These are phyloP conservation scores for Ianthella basta DNA, from an alignment of 37 sponge, comb jelly and placozoan species.

Conservation along the genomic window DNA sequence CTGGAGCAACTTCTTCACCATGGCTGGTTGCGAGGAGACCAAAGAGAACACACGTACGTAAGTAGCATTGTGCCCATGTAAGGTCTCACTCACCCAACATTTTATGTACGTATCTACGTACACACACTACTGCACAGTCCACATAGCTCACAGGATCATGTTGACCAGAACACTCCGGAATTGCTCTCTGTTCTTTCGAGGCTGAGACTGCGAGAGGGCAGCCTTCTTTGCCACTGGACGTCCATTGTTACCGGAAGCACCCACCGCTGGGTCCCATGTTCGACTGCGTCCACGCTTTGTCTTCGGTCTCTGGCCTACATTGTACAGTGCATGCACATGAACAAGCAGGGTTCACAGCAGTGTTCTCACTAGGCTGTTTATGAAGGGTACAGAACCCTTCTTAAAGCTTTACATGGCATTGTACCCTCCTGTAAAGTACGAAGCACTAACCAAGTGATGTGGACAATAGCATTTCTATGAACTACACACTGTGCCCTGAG, in stretches of 20 bases:
- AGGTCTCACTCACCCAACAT: too few relatives aligned
- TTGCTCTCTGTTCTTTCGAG: conserved; percentile 77
- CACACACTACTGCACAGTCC: background rate
- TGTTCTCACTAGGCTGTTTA: background rate
- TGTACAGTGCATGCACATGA: background rate
- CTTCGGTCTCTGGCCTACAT: conserved; percentile 3
- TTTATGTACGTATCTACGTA: too few relatives aligned
- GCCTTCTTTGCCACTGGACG: conserved; percentile 18
- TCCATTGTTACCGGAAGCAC: background rate
- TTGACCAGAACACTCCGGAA: conserved; percentile 93
- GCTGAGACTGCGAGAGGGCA: conserved; percentile 15
- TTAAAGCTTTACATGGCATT: too few relatives aligned
- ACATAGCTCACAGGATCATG: conserved; percentile 78
- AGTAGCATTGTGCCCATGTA: too few relatives aligned
- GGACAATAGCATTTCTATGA: too few relatives aligned
- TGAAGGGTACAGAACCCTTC: background rate
- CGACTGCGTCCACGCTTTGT: conserved; percentile 51
- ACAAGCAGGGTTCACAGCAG: background rate
- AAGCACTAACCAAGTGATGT: too few relatives aligned
- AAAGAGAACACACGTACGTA: too few relatives aligned
- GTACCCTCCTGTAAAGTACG: too few relatives aligned
- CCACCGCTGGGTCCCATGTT: conserved; percentile 59
- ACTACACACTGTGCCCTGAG: too few relatives aligned
- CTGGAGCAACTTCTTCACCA: background rate
- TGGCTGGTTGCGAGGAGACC: too few relatives aligned